A percentile compares a stretch with the other conserved stretches of the same genome.
Conservation (phyloP, 2,113 vertebrate species). For the Lates calcarifer region DNA sequence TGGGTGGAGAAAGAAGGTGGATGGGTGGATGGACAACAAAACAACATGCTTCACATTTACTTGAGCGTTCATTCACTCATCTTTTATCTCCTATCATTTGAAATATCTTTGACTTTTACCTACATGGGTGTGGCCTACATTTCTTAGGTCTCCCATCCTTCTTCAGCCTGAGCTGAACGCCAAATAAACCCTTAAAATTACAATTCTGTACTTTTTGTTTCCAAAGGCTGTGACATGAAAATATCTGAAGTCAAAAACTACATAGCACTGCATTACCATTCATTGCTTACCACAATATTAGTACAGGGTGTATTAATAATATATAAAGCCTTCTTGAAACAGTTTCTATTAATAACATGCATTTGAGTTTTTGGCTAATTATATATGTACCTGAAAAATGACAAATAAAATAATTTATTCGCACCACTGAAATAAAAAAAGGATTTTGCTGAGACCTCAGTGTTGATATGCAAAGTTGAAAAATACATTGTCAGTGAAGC, state of each 20-base stretch:
- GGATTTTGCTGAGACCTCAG: neutral
- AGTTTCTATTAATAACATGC: neutral
- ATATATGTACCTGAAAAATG: neutral
- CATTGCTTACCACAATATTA: too few species aligned
- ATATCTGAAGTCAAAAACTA: too few species aligned
- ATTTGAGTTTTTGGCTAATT: neutral
- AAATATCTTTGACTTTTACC: neutral
- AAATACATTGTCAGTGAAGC: neutral
- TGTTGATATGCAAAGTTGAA: conserved; percentile 33
- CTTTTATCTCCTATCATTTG: neutral
- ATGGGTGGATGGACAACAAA: conserved; percentile 54
- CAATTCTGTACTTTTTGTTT: neutral
- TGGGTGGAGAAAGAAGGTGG: conserved; percentile 56
- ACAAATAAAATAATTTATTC: neutral
- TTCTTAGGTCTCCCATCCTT: neutral
- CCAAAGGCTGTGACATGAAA: neutral
- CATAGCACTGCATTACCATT: neutral
- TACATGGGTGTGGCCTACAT: neutral
- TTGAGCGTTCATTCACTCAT: neutral
- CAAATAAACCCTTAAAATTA: neutral
- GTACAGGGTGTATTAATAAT: neutral
- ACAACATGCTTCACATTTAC: conserved; percentile 33
- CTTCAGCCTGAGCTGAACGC: neutral
- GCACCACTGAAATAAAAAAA: neutral
- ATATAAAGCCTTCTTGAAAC: neutral